Evolutionary conservation across 2,797 vertebrate species (phyloP), one percentile per base, ranked within the genome.

Genomic region (Brachyrhaphis roseni): DNA sequence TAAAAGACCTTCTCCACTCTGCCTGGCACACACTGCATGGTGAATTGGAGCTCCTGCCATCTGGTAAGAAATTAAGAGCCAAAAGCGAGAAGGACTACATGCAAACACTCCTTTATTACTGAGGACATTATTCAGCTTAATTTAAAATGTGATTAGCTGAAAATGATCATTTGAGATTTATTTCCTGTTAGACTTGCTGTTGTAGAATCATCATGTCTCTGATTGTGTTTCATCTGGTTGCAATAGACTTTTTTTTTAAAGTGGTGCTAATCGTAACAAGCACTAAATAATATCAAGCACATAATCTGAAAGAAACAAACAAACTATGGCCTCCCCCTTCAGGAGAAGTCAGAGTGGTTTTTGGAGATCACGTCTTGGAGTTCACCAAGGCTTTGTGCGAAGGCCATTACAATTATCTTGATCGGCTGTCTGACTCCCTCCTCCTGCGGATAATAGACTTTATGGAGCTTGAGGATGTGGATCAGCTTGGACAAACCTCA

Each of bases 381-480:
- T 94, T 97, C 82, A 57, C 95, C 87, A 94, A 92, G 87, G 93
- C 71, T 88, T 86, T 98, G 88, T 98, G 97, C 80, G 41, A 64
- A 88, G 97, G 97, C 76, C 93, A 93, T 77, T 95, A 89, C 78
- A 95, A 97, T 94, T 98, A 96, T 93, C 95, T 98, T 76, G 94
- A 96, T 51, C 78, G 57, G 72, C 95, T 99, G 82, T 88, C 97
- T 3, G 95, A 97, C 80, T 45, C 76, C 2, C 79, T 98, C 84
- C 95, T 98, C 13, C 91, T 97, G 78, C 89, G 74, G 72, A 96
- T 97, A 59, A 90, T 97, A 87, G 95, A 91, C 88, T 93, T 95
- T 83, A 95, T 98, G 83, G 95, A 97, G 73, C 94, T 97, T 34
- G 96, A 98, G 89, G 97, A 97, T 71, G 92, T 96, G 82, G 88